A percentile compares a stretch with the other conserved stretches of the same genome.
These are phyloP conservation scores for Tetragonula carbonaria DNA, from an alignment of 2,888 invertebrate species.

Conservation along the genomic window DNA sequence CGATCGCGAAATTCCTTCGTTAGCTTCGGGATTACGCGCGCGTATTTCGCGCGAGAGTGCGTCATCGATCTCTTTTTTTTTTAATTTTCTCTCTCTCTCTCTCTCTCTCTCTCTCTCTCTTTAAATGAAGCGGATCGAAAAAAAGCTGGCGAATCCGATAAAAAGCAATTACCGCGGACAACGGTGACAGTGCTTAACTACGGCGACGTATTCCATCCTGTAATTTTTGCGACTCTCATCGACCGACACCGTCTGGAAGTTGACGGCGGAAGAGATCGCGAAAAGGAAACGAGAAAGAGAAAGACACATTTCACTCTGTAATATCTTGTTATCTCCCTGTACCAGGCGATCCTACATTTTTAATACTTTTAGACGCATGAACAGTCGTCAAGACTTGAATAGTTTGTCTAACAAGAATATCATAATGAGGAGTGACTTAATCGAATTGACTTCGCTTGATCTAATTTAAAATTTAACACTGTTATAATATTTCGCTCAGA, in stretches of 20 bases:
- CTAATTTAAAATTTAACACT: no score
- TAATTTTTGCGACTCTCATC: not conserved
- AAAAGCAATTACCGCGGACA: constrained; percentile 25
- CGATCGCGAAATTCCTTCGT: constrained; percentile 44
- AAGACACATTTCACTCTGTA: not conserved
- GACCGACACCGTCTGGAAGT: not conserved
- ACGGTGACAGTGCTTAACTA: constrained; percentile 21
- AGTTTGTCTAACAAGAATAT: no score
- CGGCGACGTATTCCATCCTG: not conserved
- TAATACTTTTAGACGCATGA: no score
- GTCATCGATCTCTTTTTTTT: not conserved
- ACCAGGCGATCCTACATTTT: not conserved
- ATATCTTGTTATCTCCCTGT: not conserved
- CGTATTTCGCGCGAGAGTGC: not conserved
- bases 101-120: no score
- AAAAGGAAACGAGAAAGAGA: not conserved
- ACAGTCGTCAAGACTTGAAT: no score
- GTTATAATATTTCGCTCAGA: no score
- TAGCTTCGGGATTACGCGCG: constrained; percentile 35
- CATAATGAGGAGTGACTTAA: no score
- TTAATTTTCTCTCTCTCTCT: no score
- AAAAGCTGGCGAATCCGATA: constrained; percentile 17
- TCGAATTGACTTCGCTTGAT: no score
- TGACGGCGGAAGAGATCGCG: not conserved
- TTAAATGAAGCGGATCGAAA: not conserved